Evolutionary conservation across 2,797 vertebrate species (phyloP), one percentile per base, ranked within the genome.

Genomic region (Danio jaintianensis): DNA sequence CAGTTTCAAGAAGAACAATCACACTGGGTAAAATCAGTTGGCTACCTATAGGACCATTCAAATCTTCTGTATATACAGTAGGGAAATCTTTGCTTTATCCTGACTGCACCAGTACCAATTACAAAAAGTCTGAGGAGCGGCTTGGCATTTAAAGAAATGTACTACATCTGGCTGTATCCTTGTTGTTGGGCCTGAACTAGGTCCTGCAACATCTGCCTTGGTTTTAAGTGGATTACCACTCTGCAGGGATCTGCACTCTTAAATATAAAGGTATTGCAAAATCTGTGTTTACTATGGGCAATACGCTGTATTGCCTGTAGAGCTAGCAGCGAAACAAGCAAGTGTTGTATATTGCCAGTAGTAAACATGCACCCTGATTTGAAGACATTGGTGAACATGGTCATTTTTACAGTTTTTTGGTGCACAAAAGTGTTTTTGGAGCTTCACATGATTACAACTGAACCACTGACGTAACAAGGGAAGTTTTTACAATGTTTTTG

Each of bases 21-120:
- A 72, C n/a, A 72, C 12, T 58, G 18, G 18, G 11, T 38, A 58
- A 72, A 29, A 40, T 38, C 52, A 45, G 69, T 10, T 56, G 40
- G 15, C 7, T 9, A 40, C 16, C 38, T 11, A 38, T 63, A 18
- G 8, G 52, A n/a, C 67, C 6, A 69, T 52, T 52, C 6, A 15
- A 9, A 38, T 12, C 29, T n/a, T 69, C 9, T 69, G 22, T 4
- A 11, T n/a, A 29, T 1, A 29, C 29, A 29, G 15, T 29, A 52
- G 69, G 6, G 1, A 69, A 38, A 52, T 38, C 3, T 38, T 38
- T 52, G 48, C 47, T 52, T 52, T 38, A 69, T 52, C 9, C 67
- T 69, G 48, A 10, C 10, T n/a, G 0, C n/a, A 38, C n/a, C 38
- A n/a, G 18, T 38, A 3, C 3, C 9, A 52, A 12, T 52, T 11